These are phyloP conservation scores for Indicator maculatus DNA, from an alignment of 2,113 vertebrate genomes.

Conservation along the genomic window DNA sequence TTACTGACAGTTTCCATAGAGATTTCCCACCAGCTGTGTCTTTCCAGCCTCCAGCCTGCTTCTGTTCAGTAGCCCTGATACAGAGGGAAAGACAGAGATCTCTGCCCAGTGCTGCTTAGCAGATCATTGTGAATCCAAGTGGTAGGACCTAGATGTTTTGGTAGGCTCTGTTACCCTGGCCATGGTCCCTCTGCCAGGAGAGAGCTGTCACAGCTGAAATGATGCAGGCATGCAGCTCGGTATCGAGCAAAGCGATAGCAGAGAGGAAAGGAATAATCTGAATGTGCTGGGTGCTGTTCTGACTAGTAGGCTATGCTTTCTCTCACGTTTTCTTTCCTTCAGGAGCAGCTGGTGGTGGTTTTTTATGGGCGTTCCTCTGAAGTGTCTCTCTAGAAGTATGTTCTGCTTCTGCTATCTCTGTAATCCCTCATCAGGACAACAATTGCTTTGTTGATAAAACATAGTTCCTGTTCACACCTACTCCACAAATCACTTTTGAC, in stretches of 20 bases:
- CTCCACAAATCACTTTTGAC: background rate
- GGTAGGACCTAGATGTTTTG: background rate
- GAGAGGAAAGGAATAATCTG: background rate
- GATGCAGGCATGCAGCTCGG: background rate
- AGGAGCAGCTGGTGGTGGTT: background rate
- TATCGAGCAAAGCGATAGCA: background rate
- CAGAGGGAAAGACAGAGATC: background rate
- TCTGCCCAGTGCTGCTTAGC: background rate
- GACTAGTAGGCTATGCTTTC: background rate
- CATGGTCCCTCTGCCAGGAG: background rate
- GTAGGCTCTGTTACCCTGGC: background rate
- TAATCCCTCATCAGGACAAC: background rate
- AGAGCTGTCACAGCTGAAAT: background rate
- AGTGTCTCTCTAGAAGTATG: background rate
- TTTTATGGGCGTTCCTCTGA: constrained; percentile 1
- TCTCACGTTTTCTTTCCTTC: background rate
- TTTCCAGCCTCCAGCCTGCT: background rate
- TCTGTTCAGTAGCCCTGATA: background rate
- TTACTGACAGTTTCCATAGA: background rate
- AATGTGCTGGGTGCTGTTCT: background rate
- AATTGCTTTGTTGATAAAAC: constrained; percentile 19
- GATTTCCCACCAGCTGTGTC: background rate
- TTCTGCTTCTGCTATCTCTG: background rate
- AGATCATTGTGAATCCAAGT: background rate
- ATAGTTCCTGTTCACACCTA: constrained; percentile 25